Percentiles rank a stretch among this genome's conserved stretches.
phyloP scores from a whole-genome alignment of 2,113 vertebrate species.

The Nannobrachium achirus region DNA sequence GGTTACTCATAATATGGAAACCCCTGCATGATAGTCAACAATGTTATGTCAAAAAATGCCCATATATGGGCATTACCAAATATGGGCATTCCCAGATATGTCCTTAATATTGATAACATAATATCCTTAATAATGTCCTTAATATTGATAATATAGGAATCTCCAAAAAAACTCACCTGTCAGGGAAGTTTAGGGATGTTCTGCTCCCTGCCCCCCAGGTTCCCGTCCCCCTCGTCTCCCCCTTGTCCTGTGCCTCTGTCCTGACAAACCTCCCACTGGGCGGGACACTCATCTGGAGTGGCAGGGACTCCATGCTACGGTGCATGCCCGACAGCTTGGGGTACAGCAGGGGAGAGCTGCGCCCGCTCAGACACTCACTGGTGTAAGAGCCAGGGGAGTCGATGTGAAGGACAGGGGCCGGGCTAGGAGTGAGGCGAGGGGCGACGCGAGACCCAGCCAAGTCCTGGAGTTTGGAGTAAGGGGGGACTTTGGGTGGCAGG shows the following conservation, averaged over 20 bases:
- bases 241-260: constrained; percentile 56
- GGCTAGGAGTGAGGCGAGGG: constrained; percentile 89
- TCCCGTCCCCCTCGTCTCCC: constrained; percentile 57
- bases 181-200: constrained; percentile 72
- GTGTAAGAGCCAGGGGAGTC: constrained; percentile 92
- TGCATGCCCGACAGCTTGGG: constrained; percentile 91
- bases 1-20: no score
- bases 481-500: constrained; percentile 79
- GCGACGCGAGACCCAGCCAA: constrained; percentile 70
- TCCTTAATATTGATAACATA: no score
- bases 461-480: constrained; percentile 87
- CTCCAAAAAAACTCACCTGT: constrained; percentile 63
- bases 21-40: no score
- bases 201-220: constrained; percentile 79
- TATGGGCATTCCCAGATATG: no score
- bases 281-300: constrained; percentile 93
- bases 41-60: no score
- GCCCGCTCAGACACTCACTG: constrained; percentile 86
- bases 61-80: no score
- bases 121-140: no score
- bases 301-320: constrained; percentile 96
- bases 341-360: constrained; percentile 89
- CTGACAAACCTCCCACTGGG: constrained; percentile 74
- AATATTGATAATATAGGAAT: no score
- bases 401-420: constrained; percentile 94